Evolutionary conservation across 2,113 vertebrate genomes (phyloP), one percentile per base, ranked within the genome.

Genomic region (Scortum barcoo): DNA sequence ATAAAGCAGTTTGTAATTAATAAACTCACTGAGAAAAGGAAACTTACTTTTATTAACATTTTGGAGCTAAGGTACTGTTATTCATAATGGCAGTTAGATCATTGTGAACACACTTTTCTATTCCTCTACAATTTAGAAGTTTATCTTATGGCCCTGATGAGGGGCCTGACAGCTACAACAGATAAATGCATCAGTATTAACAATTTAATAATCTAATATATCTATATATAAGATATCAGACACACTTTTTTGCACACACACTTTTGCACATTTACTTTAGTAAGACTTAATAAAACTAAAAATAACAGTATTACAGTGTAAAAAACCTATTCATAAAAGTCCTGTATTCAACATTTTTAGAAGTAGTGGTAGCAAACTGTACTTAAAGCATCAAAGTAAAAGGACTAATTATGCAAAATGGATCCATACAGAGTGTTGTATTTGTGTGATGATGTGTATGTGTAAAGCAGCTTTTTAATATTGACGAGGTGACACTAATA

Each of bases 1-100:
- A 78, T 61, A 74, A 73, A 68, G 10, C 9, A 42, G 79, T 85
- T 86, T 72, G 77, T 76, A 46, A 87, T 89, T 85, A 87, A 91
- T 78, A 81, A 3, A 24, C 16, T 14, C 9, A 16, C 30, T 12
- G 3, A 56, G 72, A 44, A 12, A 65, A 53, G 13, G 24, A 61
- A 69, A 67, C 26, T 5, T 12, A 0, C 5, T 75, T 46, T 48
- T 42, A 12, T 70, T n/a, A 5, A 30, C 0, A 8, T 62, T 48
- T 28, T 63, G 48, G 0, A 67, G 54, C 9, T 7, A 38, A 14
- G 2, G 33, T 51, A 38, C 7, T 67, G 20, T 60, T 42, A 62
- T 63, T 3, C 19, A 24, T 33, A 30, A 8, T 33, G 54, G 10
- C 5, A 44, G 28, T 28, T 26, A n/a, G n/a, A n/a, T n/a, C 68